Percentiles rank a stretch among this genome's conserved stretches.
Conservation (phyloP, 2,888 invertebrate genomes). For the Alcis repandata region DNA sequence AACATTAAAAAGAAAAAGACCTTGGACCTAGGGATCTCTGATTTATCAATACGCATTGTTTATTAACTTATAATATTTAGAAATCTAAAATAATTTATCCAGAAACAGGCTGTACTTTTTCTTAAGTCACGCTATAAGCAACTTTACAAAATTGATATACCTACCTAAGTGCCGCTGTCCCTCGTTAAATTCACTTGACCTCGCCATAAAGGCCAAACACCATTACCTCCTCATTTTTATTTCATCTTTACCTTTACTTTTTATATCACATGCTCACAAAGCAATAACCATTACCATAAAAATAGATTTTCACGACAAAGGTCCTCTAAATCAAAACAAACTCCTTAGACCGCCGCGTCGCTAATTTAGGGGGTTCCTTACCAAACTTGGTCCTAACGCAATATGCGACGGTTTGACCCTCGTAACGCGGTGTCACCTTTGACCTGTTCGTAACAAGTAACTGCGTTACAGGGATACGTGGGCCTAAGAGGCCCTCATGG, state of each 20-base stretch:
- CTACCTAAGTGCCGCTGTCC: slow-evolving; percentile 3
- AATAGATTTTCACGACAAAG: slow-evolving; percentile 38
- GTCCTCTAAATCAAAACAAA: slow-evolving; percentile 68
- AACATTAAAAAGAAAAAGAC: no score
- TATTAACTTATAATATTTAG: no score
- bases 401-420: slow-evolving; percentile 80
- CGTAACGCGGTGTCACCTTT: slow-evolving; percentile 75
- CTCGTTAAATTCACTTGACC: slow-evolving; percentile 24
- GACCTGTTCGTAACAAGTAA: slow-evolving; percentile 65
- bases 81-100: no score
- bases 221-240: slow-evolving; percentile 22
- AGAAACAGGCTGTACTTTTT: not conserved
- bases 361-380: slow-evolving; percentile 70
- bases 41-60: no score
- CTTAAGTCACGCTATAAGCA: not conserved
- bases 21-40: no score
- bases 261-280: slow-evolving; percentile 31
- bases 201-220: slow-evolving; percentile 17
- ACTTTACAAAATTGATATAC: slow-evolving; percentile 11
- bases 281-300: slow-evolving; percentile 34
- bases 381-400: slow-evolving; percentile 76
- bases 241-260: slow-evolving; percentile 24
- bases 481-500: slow-evolving; percentile 87
- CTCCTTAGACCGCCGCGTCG: slow-evolving; percentile 52
- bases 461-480: slow-evolving; percentile 80